phyloP scores from a whole-genome alignment of 2,888 invertebrate genomes.

The Priocnemis perturbator region DNA sequence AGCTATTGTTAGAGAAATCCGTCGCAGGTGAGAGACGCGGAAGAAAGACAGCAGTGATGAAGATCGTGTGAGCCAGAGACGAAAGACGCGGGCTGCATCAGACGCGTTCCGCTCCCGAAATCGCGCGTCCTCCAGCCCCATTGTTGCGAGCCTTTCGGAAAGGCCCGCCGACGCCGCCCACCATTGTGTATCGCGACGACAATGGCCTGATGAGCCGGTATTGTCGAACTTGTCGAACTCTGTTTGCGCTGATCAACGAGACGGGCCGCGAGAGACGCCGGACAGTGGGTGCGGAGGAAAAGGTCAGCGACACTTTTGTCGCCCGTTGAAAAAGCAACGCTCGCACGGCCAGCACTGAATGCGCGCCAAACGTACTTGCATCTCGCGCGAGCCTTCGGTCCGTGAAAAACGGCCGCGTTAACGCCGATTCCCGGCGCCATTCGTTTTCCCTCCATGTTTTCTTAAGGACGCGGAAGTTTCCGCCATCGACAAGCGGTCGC shows the following conservation, averaged over 20 bases:
- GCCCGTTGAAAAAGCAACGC: too few relatives aligned
- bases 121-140: constrained; percentile 35
- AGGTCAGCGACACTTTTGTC: neutral
- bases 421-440: too few relatives aligned
- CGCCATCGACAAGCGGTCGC: too few relatives aligned
- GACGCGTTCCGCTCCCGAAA: constrained; percentile 29
- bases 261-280: neutral
- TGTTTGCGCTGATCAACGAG: constrained; percentile 23
- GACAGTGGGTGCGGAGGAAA: neutral
- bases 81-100: constrained; percentile 12
- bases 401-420: too few relatives aligned
- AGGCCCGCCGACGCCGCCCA: constrained; percentile 33
- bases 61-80: neutral
- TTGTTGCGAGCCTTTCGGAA: constrained; percentile 51
- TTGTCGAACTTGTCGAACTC: constrained; percentile 62
- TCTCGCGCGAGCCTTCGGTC: too few relatives aligned
- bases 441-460: neutral
- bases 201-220: constrained; percentile 64
- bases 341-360: too few relatives aligned
- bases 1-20: neutral
- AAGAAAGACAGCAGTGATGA: neutral
- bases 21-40: neutral
- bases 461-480: too few relatives aligned
- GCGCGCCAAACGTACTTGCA: too few relatives aligned
- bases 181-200: constrained; percentile 54